These are phyloP conservation scores for Lymantria monacha DNA, from an alignment of 2,888 invertebrate genomes.

Conservation along the genomic window DNA sequence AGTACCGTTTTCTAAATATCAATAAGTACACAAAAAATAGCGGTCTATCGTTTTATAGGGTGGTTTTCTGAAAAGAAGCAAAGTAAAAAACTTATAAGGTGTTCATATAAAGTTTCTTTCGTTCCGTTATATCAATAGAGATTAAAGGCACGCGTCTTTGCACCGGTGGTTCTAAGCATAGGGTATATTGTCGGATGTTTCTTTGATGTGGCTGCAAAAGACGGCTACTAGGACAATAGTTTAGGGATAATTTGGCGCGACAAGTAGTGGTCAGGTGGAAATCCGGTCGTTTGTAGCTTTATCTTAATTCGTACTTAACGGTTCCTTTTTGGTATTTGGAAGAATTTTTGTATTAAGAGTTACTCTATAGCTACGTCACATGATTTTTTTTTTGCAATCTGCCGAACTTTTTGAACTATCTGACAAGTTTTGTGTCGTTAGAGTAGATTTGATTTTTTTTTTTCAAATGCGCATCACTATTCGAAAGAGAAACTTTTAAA, in stretches of 20 bases:
- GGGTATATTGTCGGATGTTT: conserved; percentile 58
- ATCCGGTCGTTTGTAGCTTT: conserved; percentile 52
- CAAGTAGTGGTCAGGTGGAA: conserved; percentile 59
- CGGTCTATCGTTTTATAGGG: conserved; percentile 71
- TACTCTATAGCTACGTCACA: neutral
- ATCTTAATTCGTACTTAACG: conserved; percentile 48
- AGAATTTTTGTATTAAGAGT: neutral
- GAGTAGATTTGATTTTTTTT: neutral
- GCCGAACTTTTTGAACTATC: neutral
- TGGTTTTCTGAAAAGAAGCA: conserved; percentile 50
- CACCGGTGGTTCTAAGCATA: conserved; percentile 48
- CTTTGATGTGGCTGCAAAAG: conserved; percentile 78
- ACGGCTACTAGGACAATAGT: conserved; percentile 55
- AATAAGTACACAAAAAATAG: conserved; percentile 63
- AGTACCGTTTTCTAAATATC: conserved; percentile 66
- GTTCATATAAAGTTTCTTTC: conserved; percentile 64
- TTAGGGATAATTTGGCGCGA: conserved; percentile 57
- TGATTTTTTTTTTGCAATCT: neutral
- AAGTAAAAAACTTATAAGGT: conserved; percentile 71
- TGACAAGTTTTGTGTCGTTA: neutral
- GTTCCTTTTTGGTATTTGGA: conserved; percentile 14
- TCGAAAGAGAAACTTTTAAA: conserved; percentile 6
- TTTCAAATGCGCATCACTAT: too few relatives aligned
- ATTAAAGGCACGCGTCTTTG: conserved; percentile 77
- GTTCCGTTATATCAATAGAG: conserved; percentile 79